Evolutionary conservation across 1,140 invertebrate species (phyloP).

Genomic region (Lerema accius): DNA sequence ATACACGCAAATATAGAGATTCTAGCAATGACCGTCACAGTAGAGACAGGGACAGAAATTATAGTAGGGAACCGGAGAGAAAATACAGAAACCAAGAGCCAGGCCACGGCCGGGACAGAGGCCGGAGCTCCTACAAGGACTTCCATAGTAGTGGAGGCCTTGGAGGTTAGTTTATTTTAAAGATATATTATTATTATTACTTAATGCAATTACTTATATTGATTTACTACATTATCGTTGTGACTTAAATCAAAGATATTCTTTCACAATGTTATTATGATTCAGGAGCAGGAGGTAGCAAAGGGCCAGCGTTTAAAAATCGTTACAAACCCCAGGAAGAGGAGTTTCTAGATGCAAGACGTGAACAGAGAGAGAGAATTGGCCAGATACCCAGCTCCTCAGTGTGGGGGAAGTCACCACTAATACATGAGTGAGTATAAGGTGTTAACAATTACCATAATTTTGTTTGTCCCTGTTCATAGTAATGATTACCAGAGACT

Average conservation of each 20-base stretch:
- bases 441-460: too few species aligned
- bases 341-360: constrained; percentile 85
- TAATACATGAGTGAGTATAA: constrained; percentile 84
- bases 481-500: too few species aligned
- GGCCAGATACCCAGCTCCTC: constrained; percentile 86
- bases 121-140: constrained; percentile 52
- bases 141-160: constrained; percentile 52
- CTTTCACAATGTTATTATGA: too few species aligned
- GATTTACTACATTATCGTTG: too few species aligned
- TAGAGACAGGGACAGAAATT: constrained; percentile 23
- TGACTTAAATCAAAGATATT: too few species aligned
- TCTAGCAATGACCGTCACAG: constrained; percentile 35
- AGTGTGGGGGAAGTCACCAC: constrained; percentile 90
- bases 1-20: constrained; percentile 13
- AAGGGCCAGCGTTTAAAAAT: constrained; percentile 44
- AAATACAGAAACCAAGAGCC: constrained; percentile 14
- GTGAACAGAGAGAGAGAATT: constrained; percentile 88
- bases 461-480: too few species aligned
- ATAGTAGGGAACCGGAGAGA: constrained; percentile 20
- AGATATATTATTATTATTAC: too few species aligned
- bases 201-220: too few species aligned
- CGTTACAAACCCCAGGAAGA: constrained; percentile 82
- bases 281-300: constrained; percentile 55
- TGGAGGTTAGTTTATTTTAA: constrained; percentile 55
- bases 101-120: constrained; percentile 37